A percentile compares a stretch with the other conserved stretches of the same genome.
These are phyloP conservation scores for Bovichtus variegatus DNA, from an alignment of 2,797 vertebrate genomes.

Conservation along the genomic window DNA sequence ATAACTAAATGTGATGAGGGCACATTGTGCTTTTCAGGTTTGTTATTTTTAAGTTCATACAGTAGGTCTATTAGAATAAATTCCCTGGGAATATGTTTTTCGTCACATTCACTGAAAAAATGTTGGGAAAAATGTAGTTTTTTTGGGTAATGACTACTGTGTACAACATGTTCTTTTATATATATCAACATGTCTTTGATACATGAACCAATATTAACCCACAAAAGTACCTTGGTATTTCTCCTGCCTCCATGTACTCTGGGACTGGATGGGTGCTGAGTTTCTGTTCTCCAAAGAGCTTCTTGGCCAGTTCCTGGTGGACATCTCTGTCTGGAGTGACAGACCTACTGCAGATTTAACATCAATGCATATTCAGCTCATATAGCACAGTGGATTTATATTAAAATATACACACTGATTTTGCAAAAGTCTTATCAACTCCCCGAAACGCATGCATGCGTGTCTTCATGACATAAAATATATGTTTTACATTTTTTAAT, in stretches of 20 bases:
- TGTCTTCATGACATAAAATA: neutral
- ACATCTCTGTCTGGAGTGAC: constrained; percentile 80
- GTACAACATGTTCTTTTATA: too few species aligned
- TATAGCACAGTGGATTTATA: neutral
- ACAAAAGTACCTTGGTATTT: constrained; percentile 86
- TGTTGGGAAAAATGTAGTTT: too few species aligned
- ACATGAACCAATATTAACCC: neutral
- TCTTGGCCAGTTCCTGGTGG: constrained; percentile 79
- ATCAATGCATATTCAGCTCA: constrained; percentile 15
- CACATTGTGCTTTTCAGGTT: neutral
- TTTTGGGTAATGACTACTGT: neutral
- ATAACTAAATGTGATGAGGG: neutral
- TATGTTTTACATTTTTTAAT: neutral
- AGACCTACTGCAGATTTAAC: constrained; percentile 53
- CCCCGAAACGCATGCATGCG: neutral
- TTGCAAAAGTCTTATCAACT: neutral
- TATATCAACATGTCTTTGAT: neutral
- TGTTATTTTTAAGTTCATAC: neutral
- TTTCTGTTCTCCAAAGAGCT: constrained; percentile 84
- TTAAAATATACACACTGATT: neutral
- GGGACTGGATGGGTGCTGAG: constrained; percentile 86
- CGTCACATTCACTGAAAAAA: neutral
- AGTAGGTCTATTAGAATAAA: neutral
- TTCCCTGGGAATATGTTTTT: neutral
- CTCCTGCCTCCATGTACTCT: constrained; percentile 87